phyloP scores from a whole-genome alignment of 2,113 vertebrate species.

The Recurvirostra avosetta region DNA sequence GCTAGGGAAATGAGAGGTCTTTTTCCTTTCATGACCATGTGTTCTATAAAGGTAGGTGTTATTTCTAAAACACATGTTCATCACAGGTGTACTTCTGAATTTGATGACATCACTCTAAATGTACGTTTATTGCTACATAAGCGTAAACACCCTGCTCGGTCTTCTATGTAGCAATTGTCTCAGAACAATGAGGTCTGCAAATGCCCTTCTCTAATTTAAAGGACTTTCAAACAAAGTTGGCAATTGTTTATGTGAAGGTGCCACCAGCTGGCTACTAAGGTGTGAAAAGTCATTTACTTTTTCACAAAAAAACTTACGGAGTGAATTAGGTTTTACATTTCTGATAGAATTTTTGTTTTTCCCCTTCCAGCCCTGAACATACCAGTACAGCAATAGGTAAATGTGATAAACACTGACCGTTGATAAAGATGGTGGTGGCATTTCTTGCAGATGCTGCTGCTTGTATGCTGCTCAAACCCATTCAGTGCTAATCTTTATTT shows the following conservation, averaged over 20 bases:
- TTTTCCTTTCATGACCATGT: not conserved
- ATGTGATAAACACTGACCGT: not conserved
- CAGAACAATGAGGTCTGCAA: not conserved
- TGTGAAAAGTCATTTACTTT: not conserved
- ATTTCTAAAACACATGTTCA: not conserved
- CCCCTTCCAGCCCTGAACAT: not conserved
- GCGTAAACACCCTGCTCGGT: accelerated
- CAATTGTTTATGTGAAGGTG: not conserved
- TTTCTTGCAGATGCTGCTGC: not conserved
- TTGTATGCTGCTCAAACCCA: not conserved
- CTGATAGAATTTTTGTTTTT: not conserved
- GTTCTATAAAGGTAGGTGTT: not conserved
- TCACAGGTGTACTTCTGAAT: not conserved
- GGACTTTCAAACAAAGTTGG: not conserved
- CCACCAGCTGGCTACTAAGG: not conserved
- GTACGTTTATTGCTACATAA: not conserved
- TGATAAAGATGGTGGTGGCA: not conserved
- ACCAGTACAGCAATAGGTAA: not conserved
- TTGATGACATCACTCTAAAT: not conserved
- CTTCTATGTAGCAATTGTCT: not conserved
- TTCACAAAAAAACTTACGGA: not conserved
- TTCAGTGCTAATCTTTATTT: not conserved
- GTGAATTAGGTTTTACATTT: not conserved
- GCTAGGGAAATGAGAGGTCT: not conserved
- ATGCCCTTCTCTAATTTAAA: not conserved